Base-by-base conservation (phyloP, 1,140 invertebrate genomes). In the Gryllus bimaculatus region DNA sequence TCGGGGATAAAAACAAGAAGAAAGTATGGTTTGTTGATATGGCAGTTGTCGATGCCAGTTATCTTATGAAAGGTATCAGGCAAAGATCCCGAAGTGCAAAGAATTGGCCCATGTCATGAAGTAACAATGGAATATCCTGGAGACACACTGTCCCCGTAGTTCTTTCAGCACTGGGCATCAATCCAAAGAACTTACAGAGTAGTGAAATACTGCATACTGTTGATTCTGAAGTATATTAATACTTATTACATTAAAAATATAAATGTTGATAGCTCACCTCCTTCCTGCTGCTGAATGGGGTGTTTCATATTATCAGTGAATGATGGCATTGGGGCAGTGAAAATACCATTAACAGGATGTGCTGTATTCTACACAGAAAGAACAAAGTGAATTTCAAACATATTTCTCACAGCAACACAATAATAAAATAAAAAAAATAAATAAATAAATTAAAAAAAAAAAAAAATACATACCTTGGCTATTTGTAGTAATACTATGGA, bases 401-500 rank as follows among this genome's bases (percentile, higher is more conserved):
- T 5, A 5, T 39, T 39, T 39, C 26, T 39, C 26, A 39, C 5
- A 39, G 26, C 26, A 39, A 39, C 54, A 66, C 54, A 18, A 66
- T 66, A 66, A 66, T 1, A 7, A 18, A 3, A 13, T 0, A 66
- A 54, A 8, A 8, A 15, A 54, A 8, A 54, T 54, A 54, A 15
- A 15, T 8, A 8, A 54, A 8, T 15, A 8, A 8, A 8, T 15
- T 8, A 54, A 54, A 54, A 54, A 54, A 49, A 77, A 77, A 76
- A 80, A 75, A 77, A 80, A 78, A 76, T 78, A 84, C 81, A 84
- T 90, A 96, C 95, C 91, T 99, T 99, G 81, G 96, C 95, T 86
- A 98, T 98, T 91, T 99, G 97, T 83, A 99, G 89, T 82, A 97
- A 91, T 79, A 98, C 96, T 88, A 99, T 98, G 81, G 96, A 95